Evolutionary conservation across 1,140 invertebrate species (phyloP), one percentile per base, ranked within the genome.

Genomic region (Manduca sexta): DNA sequence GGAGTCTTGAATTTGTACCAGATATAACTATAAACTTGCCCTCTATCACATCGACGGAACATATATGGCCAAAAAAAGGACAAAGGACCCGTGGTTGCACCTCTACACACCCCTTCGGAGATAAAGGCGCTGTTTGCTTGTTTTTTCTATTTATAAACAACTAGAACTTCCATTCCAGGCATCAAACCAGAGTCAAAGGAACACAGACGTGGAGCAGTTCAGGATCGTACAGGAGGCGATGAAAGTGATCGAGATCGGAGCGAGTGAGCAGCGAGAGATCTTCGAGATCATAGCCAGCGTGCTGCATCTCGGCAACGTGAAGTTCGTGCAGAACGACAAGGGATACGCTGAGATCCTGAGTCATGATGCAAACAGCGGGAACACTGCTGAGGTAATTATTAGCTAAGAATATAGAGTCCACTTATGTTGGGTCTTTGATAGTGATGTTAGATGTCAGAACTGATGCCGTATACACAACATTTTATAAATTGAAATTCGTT

Each of bases 231-330:
- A 88, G 45, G 88, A 88, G 33, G 93, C 93, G 0, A 89, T 94
- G 87, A 87, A 88, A 34, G 89, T 91, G 0, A 91, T 94, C 12
- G 92, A 93, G 42, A 91, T 94, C 54, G 84, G 77, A 4, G 72
- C 88, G 10, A 63, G 82, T 11, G 92, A 94, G 58, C 93, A 94
- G 76, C 84, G 87, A 8, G 93, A 94, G 58, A 92, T 97, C 50
- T 93, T 95, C 67, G 81, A 86, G 10, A 92, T 94, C 49, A 89
- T 94, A 13, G 92, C 93, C 6, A 92, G 92, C 33, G 91, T 96
- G 12, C 86, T 97, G 35, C 93, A 95, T 64, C 87, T 96, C 52
- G 94, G 95, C 21, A 94, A 94, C 62, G 84, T 94, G 3, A 88
- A 88, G 34, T 94, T 94, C 65, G 76, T 75, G 6, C 86, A 87